Evolutionary conservation across 2,113 vertebrate species (phyloP).

Genomic region (Syngnathoides biaculeatus): DNA sequence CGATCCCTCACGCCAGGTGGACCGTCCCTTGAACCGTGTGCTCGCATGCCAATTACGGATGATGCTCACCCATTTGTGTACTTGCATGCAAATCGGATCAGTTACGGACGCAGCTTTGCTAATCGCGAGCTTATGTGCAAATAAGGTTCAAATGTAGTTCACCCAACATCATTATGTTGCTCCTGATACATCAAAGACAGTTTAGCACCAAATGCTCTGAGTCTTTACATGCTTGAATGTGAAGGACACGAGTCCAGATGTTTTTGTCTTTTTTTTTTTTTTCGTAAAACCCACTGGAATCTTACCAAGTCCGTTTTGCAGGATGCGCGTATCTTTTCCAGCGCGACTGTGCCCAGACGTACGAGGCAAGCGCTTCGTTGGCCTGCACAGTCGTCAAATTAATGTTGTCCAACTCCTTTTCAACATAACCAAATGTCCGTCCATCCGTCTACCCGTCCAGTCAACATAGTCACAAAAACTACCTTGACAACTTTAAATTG

Average conservation of each 20-base stretch:
- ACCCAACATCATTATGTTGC: constrained; percentile 19
- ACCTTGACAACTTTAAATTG: background rate
- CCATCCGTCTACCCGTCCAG: too few relatives aligned
- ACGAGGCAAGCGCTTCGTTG: background rate
- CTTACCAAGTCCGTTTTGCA: too few relatives aligned
- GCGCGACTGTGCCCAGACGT: background rate
- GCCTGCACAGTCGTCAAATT: background rate
- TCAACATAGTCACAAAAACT: background rate
- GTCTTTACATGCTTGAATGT: background rate
- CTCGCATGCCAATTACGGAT: constrained; percentile 25
- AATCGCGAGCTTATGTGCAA: constrained; percentile 27
- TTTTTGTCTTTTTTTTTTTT: background rate
- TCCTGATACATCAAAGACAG: constrained; percentile 12
- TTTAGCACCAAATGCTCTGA: constrained; percentile 3
- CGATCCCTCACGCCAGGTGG: constrained; percentile 30
- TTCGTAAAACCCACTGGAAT: background rate
- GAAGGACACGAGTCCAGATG: background rate
- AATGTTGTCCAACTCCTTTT: background rate
- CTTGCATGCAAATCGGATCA: constrained; percentile 29
- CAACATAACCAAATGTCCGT: background rate
- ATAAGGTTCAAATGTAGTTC: constrained; percentile 41
- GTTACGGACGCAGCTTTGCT: constrained; percentile 19
- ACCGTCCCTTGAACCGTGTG: constrained; percentile 28
- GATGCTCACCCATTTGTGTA: constrained; percentile 24
- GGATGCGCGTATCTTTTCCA: background rate